Base-by-base conservation (phyloP, 2,888 invertebrate species). In the Cheilosia pagana region DNA sequence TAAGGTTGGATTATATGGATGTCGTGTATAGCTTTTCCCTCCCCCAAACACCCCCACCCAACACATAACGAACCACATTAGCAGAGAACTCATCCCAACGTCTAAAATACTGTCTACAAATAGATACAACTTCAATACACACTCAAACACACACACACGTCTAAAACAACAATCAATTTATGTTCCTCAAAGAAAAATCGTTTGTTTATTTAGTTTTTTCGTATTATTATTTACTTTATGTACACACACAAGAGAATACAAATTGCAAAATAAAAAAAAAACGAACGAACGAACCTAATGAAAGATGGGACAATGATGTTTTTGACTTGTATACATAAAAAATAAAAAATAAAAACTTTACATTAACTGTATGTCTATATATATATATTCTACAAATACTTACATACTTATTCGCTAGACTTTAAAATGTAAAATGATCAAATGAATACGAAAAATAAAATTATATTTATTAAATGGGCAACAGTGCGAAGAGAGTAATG, bases 391-490 rank as follows among this genome's bases (percentile, higher is more conserved):
- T 81, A 76, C 25, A 81, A 77, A 19, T 3, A 45, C 16, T 75
- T 19, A 45, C n/a, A 43, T 16, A 16, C 81, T 79, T 85, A 85
- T 35, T 39, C 75, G 60, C 75, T 85, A 85, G 65, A 81, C 25
- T 76, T 48, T 65, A 45, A 62, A 52, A 62, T 85, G 83, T 83
- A 79, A 74, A 85, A 85, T 81, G 85, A 79, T 70, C 28, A 31
- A 63, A 78, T 79, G 79, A 81, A 85, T 67, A 75, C 65, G 76
- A 86, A 76, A 62, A 81, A 76, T 79, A 81, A 86, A 81, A 86
- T 72, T 81, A 85, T 85, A 85, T 85, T 85, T 85, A 85, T 81
- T 81, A 81, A 86, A 86, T 77, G 81, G 81, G 81, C 81, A 74
- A 68, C 43, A 62, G n/a, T 45, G 19, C 10, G 1, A 60, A 45